Percentiles rank a stretch among this genome's conserved stretches.
phyloP scores from a whole-genome alignment of 2,797 vertebrate genomes.

The Sebastes diaconus region DNA sequence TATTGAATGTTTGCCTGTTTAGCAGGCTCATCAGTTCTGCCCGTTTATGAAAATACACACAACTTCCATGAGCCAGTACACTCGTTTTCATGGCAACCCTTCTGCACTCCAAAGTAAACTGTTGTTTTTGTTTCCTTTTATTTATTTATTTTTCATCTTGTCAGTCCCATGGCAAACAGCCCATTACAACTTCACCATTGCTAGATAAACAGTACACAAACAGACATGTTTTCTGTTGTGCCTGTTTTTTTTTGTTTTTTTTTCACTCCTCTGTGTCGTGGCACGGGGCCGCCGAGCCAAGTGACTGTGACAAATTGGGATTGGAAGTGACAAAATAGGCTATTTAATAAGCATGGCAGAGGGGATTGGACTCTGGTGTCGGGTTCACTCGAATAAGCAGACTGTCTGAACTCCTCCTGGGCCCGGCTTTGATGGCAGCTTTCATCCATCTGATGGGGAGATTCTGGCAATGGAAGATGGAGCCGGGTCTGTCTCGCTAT shows the following conservation, averaged over 20 bases:
- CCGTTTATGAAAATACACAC: constrained; percentile 20
- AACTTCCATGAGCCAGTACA: not conserved
- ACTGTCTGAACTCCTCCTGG: constrained; percentile 76
- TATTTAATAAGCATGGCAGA: constrained; percentile 77
- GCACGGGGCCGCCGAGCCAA: constrained; percentile 58
- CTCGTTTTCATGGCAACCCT: constrained; percentile 32
- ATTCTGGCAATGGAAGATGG: constrained; percentile 68
- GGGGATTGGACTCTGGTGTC: constrained; percentile 75
- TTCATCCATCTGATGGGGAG: constrained; percentile 77
- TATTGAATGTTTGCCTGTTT: not conserved
- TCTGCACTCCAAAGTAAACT: constrained; percentile 16
- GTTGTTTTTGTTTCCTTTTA: not conserved
- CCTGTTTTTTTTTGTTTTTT: constrained; percentile 11
- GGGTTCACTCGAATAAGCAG: constrained; percentile 76
- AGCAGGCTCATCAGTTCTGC: not conserved
- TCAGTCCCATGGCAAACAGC: constrained; percentile 14
- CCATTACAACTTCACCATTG: constrained; percentile 62
- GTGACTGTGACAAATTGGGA: constrained; percentile 81
- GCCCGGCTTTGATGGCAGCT: constrained; percentile 79
- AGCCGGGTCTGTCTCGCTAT: constrained; percentile 37
- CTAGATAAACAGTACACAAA: constrained; percentile 45
- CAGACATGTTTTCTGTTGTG: constrained; percentile 51
- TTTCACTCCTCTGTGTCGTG: constrained; percentile 53
- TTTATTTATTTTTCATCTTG: constrained; percentile 1
- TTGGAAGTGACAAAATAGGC: constrained; percentile 78